Base-by-base conservation (phyloP, 2,113 vertebrate species). In the Oncorhynchus clarkii region DNA sequence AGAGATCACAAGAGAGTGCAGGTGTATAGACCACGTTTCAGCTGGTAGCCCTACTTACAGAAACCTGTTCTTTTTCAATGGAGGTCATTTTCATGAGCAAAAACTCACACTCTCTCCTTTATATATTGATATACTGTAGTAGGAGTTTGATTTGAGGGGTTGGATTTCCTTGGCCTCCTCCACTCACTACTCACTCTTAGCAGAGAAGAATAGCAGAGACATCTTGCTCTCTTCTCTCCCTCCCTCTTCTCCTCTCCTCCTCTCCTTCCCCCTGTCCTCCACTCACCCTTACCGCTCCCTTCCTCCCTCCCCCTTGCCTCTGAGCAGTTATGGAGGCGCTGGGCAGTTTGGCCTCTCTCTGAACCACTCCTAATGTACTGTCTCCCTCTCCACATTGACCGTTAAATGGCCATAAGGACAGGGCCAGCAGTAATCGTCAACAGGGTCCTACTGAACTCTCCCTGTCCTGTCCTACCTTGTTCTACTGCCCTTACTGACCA, bases 1-100 rank as follows among this genome's bases (percentile, higher is more conserved):
- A 39, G 73, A 78, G 81, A 87, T 77, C 82, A 84, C 75, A 82
- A 82, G 54, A 80, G 70, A n/a, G 12, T 26, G 70, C 3, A 22
- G n/a, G 29, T 31, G 16, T 31, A 31, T 27, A 59, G 51, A 20
- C 8, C 14, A 59, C 51, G 39, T 45, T 31, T 31, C 71, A 31
- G 54, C 3, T 3, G 11, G 27, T 29, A 54, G 11, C 13, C 24
- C 24, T 57, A 22, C 7, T 22, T 71, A 49, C 74, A 75, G 14
- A 71, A 13, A 29, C 26, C 48, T 54, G 49, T 54, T 51, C 72
- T 6, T 68, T 68, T 68, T 20, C 65, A 54, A 34, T 39, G 70
- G 16, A 39, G 27, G 27, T 34, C 18, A 31, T 34, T 29, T 68
- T 68, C 4, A 54, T 54, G 5, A 18, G 34, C n/a, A 65, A 66